These are phyloP conservation scores for Drosophila pectinifera DNA, from an alignment of 1,140 invertebrate species.

Conservation along the genomic window DNA sequence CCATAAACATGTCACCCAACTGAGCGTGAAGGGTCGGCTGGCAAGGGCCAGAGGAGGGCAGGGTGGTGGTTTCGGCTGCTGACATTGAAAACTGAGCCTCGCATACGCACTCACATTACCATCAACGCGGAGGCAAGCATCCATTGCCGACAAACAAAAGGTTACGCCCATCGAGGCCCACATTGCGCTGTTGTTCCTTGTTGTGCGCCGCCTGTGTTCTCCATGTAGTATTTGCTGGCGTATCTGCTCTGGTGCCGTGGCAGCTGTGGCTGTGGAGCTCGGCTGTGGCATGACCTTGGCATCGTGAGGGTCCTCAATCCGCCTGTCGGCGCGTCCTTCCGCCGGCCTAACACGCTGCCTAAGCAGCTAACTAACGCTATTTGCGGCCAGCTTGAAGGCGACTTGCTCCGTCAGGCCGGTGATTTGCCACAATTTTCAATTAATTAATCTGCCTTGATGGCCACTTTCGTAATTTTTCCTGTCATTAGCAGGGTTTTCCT, in stretches of 20 bases:
- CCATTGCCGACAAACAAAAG: slow-evolving; percentile 66
- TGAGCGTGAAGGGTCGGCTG: slow-evolving; percentile 11
- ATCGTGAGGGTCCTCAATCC: slow-evolving; percentile 51
- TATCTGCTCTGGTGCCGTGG: slow-evolving; percentile 10
- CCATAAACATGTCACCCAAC: slow-evolving; percentile 48
- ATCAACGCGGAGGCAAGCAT: slow-evolving; percentile 20
- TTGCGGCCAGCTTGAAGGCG: slow-evolving; percentile 17
- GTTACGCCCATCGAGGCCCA: slow-evolving; percentile 67
- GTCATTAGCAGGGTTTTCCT: not conserved
- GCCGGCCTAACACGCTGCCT: slow-evolving; percentile 36
- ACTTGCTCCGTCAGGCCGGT: slow-evolving; percentile 4
- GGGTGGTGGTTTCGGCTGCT: slow-evolving; percentile 51
- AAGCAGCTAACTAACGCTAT: slow-evolving; percentile 50
- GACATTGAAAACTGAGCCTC: slow-evolving; percentile 75
- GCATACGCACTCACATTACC: slow-evolving; percentile 49
- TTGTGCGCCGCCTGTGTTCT: slow-evolving; percentile 13
- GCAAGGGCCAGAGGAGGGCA: not conserved
- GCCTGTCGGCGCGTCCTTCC: slow-evolving; percentile 59
- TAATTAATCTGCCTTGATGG: slow-evolving; percentile 34
- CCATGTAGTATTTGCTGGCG: slow-evolving; percentile 35
- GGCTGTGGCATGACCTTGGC: slow-evolving; percentile 53
- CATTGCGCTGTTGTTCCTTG: slow-evolving; percentile 38
- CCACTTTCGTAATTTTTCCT: slow-evolving; percentile 12
- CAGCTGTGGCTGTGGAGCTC: slow-evolving; percentile 15
- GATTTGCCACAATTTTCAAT: slow-evolving; percentile 24